Conservation (phyloP, 2,797 vertebrate genomes). For the Limnodromus scolopaceus region DNA sequence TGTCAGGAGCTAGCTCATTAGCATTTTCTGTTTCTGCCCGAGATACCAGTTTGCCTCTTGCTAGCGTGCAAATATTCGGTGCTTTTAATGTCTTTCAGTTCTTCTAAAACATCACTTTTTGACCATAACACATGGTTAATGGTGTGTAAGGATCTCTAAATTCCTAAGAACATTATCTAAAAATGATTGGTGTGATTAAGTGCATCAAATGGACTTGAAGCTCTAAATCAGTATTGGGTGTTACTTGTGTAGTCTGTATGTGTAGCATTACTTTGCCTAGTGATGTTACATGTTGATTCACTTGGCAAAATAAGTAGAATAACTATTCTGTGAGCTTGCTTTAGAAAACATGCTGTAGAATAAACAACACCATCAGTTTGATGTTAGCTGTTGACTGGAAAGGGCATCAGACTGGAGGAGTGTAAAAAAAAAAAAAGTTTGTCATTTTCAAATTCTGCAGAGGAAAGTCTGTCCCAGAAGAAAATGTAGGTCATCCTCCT, state of each 20-base stretch:
- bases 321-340: neutral
- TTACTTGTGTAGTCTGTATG: neutral
- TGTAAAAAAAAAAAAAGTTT: neutral
- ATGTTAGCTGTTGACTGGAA: neutral
- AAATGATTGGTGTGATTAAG: neutral
- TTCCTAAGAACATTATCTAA: neutral
- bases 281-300: neutral
- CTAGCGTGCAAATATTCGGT: neutral
- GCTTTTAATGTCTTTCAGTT: neutral
- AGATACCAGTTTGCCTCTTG: neutral
- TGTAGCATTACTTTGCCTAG: neutral
- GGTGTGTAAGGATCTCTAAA: neutral
- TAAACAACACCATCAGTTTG: neutral
- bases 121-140: neutral
- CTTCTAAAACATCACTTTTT: neutral
- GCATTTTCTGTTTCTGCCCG: neutral
- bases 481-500: neutral
- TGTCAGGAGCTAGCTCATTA: neutral
- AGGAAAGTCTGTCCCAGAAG: neutral
- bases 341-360: neutral
- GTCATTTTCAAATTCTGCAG: neutral
- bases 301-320: neutral
- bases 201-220: neutral
- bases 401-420: neutral
- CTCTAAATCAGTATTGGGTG: neutral